Evolutionary conservation across 2,888 invertebrate genomes (phyloP).

Genomic region (Plemyria rubiginata): DNA sequence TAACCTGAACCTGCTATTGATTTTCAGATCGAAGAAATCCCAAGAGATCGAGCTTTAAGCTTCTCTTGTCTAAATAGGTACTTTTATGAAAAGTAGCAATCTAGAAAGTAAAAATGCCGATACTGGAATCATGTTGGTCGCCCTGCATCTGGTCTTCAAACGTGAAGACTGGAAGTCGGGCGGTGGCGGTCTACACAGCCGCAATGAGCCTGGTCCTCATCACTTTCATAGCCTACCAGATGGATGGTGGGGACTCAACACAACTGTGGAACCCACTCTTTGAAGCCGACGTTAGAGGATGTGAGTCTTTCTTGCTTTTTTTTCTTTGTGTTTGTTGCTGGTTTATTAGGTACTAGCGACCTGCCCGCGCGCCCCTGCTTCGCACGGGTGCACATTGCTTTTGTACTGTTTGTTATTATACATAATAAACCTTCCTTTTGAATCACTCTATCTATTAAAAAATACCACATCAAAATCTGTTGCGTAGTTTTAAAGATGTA

Average conservation of each 20-base stretch:
- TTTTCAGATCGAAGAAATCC: constrained; percentile 14
- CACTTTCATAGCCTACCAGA: constrained; percentile 89
- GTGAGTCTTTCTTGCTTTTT: constrained; percentile 78
- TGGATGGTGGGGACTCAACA: constrained; percentile 94
- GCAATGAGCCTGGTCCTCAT: constrained; percentile 90
- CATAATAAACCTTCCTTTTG: too few species aligned
- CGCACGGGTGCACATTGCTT: too few species aligned
- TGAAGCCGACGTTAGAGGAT: constrained; percentile 91
- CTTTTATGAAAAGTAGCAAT: neutral
- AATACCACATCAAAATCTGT: too few species aligned
- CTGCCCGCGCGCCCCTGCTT: too few species aligned
- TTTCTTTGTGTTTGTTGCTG: too few species aligned
- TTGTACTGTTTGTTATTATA: too few species aligned
- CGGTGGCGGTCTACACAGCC: constrained; percentile 91
- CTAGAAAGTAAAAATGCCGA: constrained; percentile 75
- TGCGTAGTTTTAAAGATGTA: too few species aligned
- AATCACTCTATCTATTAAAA: too few species aligned
- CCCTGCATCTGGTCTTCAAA: constrained; percentile 94
- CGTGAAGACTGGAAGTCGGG: constrained; percentile 90
- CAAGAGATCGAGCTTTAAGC: neutral
- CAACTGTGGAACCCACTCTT: constrained; percentile 95
- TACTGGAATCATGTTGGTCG: constrained; percentile 93
- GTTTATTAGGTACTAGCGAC: too few species aligned
- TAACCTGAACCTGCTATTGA: neutral
- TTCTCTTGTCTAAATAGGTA: too few species aligned